Base-by-base conservation (phyloP, 2,797 vertebrate genomes). In the Moxostoma hubbsi region DNA sequence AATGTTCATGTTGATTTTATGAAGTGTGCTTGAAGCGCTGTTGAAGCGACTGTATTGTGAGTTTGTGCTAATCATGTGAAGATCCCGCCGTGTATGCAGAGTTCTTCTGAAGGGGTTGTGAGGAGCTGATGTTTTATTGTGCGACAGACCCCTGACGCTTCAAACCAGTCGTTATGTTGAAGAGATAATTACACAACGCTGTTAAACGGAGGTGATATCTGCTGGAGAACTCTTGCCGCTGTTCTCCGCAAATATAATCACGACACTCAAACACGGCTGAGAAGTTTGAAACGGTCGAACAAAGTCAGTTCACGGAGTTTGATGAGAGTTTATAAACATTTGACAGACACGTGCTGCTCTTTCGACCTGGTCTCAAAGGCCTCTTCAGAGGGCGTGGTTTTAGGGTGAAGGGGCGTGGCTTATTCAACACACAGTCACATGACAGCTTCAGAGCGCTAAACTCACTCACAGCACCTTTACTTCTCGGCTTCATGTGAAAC, bases 1-100 rank as follows among this genome's bases (percentile, higher is more conserved):
- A 86, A 87, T 90, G 86, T 89, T 87, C 88, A 91, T 90, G 86
- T 91, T 86, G 93, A 93, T 91, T 90, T 91, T 89, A 88, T 90
- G 89, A 88, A 89, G 89, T 89, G 92, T 77, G 67, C 77, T 61
- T 90, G 88, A 89, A 91, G 84, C 85, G 67, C 89, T 11, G 62
- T 90, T 51, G 67, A 85, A 63, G 63, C 73, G 83, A 82, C 24
- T 24, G 24, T 24, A 24, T 24, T 24, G 2, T 64, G 36, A 64
- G 46, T 64, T 1, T 64, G 46, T 64, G 45, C 36, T 7, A 12
- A 64, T 53, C 10, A 11, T 53, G 10, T 54, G 51, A 12, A 24
- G 12, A 54, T 54, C 11, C 11, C 4, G 51, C 11, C 1, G 51
- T 83, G 83, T 74, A 87, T 80, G 83, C 89, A 87, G 87, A 85